A percentile compares a stretch with the other conserved stretches of the same genome.
Conservation (phyloP, 2,113 vertebrate species). For the Gadus chalcogrammus region DNA sequence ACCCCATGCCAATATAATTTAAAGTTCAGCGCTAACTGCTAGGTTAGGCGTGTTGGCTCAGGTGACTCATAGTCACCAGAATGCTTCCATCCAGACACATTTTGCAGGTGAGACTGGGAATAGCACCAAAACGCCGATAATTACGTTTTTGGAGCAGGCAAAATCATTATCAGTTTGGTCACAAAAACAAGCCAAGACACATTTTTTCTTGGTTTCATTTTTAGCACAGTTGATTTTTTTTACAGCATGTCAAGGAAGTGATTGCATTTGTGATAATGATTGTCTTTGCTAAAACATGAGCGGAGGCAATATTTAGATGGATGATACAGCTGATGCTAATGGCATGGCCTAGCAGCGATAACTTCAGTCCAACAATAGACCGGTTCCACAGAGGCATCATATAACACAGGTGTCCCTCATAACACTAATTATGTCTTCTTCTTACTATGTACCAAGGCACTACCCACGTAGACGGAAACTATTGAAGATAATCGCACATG, state of each 20-base stretch:
- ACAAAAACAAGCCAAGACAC: background rate
- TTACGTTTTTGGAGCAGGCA: background rate
- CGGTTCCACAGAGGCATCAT: too few species aligned
- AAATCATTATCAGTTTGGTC: background rate
- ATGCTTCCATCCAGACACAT: background rate
- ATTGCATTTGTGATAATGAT: slow-evolving; percentile 15
- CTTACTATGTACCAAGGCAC: too few species aligned
- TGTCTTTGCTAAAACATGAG: too few species aligned
- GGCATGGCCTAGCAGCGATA: too few species aligned
- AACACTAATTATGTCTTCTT: too few species aligned
- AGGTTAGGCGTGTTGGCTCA: slow-evolving; percentile 70
- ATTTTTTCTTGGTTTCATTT: slow-evolving; percentile 1
- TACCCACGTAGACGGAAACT: too few species aligned
- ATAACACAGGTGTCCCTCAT: too few species aligned
- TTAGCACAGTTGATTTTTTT: slow-evolving; percentile 31
- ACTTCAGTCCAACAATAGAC: too few species aligned
- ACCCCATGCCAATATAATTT: slow-evolving; percentile 64
- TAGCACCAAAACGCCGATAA: too few species aligned
- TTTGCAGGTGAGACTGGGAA: background rate
- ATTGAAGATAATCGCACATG: too few species aligned
- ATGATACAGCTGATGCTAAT: too few species aligned
- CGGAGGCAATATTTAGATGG: too few species aligned
- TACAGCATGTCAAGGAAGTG: slow-evolving; percentile 36
- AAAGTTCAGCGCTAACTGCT: slow-evolving; percentile 62
- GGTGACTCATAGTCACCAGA: slow-evolving; percentile 51